Percentiles rank a stretch among this genome's conserved stretches.
Evolutionary conservation across 2,113 vertebrate genomes (phyloP).

Genomic region (Misgurnus mizolepis): DNA sequence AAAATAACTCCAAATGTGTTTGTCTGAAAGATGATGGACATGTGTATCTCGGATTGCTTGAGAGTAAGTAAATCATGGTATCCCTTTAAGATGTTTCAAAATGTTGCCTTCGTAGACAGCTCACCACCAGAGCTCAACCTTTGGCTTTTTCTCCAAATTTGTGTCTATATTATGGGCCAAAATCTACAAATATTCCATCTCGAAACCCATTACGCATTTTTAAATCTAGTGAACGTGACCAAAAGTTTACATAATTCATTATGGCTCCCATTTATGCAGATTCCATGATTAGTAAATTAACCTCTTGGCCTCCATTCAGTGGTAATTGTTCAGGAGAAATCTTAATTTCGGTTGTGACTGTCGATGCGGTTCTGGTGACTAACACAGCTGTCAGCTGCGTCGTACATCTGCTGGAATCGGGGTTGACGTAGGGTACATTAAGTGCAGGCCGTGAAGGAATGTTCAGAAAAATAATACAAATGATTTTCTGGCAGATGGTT

Average conservation of each 20-base stretch:
- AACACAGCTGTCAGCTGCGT: conserved; percentile 75
- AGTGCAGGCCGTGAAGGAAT: conserved; percentile 11
- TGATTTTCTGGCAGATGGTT: conserved; percentile 8
- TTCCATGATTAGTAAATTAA: conserved; percentile 74
- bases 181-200: conserved; percentile 30
- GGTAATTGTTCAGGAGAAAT: conserved; percentile 62
- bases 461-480: conserved; percentile 33
- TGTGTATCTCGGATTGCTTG: no score
- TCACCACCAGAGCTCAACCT: no score
- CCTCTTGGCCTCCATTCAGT: conserved; percentile 59
- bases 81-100: no score
- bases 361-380: conserved; percentile 56
- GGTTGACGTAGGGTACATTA: background rate
- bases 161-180: background rate
- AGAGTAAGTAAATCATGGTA: no score
- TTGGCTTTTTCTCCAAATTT: background rate
- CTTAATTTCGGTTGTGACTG: conserved; percentile 56
- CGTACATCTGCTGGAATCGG: conserved; percentile 67
- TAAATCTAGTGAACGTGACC: conserved; percentile 48
- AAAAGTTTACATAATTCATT: conserved; percentile 54
- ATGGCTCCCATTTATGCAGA: conserved; percentile 56
- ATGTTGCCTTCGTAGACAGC: no score
- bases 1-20: no score
- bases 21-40: no score
- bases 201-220: conserved; percentile 11